Conservation (phyloP, 1,140 invertebrate species). For the Caerostris extrusa region DNA sequence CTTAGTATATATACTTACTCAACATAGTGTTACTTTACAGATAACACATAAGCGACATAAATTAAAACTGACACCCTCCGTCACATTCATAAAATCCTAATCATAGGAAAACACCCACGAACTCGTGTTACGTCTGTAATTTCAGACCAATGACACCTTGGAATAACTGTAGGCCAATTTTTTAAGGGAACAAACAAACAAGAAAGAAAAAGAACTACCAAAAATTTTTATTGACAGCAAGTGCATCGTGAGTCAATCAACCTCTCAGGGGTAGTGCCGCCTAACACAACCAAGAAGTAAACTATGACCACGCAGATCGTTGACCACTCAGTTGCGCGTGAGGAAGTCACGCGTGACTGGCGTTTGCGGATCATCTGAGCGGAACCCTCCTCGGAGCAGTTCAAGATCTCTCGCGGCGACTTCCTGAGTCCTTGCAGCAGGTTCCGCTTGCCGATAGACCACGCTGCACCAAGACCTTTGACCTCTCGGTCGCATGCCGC, state of each 20-base stretch:
- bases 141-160: background rate
- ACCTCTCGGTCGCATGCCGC: background rate
- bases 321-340: conserved; percentile 67
- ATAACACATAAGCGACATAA: too few species aligned
- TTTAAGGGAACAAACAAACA: background rate
- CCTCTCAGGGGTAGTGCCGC: conserved; percentile 44
- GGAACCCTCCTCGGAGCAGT: conserved; percentile 39
- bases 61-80: too few species aligned
- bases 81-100: too few species aligned
- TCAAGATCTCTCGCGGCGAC: conserved; percentile 18
- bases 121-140: background rate
- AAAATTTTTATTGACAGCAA: background rate
- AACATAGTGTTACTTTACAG: too few species aligned
- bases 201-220: background rate
- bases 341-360: conserved; percentile 56
- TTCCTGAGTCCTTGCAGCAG: conserved; percentile 41
- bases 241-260: conserved; percentile 61
- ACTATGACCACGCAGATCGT: conserved; percentile 40
- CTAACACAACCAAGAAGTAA: conserved; percentile 41
- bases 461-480: conserved; percentile 10
- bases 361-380: conserved; percentile 68
- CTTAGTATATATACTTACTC: too few species aligned
- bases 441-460: conserved; percentile 43
- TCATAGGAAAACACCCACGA: too few species aligned
- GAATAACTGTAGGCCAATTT: background rate